Evolutionary conservation across 2,113 vertebrate species (phyloP).

Genomic region (Elaphurus davidianus): DNA sequence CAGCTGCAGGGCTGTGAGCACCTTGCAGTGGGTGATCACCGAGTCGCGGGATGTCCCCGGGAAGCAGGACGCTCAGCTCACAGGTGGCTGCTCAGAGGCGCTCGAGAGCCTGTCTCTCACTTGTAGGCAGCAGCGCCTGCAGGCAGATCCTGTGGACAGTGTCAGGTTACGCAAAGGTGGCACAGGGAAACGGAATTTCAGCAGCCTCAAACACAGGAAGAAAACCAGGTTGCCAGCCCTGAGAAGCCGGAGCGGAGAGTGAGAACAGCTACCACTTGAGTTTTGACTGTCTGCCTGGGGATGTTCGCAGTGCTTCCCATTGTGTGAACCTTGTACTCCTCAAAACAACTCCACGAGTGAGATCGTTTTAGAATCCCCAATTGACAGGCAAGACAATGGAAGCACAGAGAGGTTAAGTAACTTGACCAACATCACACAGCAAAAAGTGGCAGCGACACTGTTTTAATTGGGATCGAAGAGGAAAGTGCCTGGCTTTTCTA

Average conservation of each 20-base stretch:
- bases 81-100: neutral
- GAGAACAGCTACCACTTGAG: neutral
- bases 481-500: neutral
- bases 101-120: neutral
- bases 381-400: neutral
- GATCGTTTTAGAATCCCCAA: neutral
- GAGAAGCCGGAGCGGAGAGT: neutral
- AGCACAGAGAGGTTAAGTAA: neutral
- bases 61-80: neutral
- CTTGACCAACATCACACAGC: neutral
- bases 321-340: neutral
- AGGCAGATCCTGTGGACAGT: neutral
- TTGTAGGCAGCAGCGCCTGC: neutral
- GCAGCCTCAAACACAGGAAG: neutral
- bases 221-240: neutral
- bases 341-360: neutral
- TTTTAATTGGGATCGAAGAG: neutral
- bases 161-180: neutral
- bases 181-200: neutral
- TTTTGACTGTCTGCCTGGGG: neutral
- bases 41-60: accelerated
- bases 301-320: neutral
- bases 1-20: neutral
- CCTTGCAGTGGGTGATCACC: accelerated
- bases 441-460: neutral